These are phyloP conservation scores for Phaenicophaeus curvirostris DNA, from an alignment of 2,797 vertebrate species.

Conservation along the genomic window DNA sequence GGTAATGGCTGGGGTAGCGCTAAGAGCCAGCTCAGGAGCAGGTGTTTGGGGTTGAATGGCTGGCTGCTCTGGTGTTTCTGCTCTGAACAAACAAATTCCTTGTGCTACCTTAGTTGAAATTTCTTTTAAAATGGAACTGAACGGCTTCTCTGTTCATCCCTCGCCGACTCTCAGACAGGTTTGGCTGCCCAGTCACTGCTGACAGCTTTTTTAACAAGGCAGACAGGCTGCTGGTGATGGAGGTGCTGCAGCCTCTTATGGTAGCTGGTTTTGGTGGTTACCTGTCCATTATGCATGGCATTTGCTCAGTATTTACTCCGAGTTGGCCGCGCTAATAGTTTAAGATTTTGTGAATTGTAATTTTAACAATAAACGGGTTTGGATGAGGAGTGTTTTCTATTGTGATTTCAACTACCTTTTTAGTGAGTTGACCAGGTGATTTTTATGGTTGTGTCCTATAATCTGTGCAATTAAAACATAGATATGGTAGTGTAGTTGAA, in stretches of 20 bases:
- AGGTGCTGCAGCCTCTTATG: neutral
- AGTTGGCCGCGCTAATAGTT: neutral
- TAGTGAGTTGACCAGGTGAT: neutral
- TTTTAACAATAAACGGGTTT: neutral
- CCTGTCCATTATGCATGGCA: neutral
- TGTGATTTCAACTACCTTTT: neutral
- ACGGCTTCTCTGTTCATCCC: neutral
- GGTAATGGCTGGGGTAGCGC: neutral
- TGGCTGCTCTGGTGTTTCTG: neutral
- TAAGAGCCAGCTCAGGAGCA: neutral
- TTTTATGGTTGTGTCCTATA: neutral
- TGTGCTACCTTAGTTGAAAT: neutral
- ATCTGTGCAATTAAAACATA: neutral
- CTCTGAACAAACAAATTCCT: neutral
- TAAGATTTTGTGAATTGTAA: neutral
- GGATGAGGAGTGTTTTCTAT: neutral
- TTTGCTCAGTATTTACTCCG: neutral
- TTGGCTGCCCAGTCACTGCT: neutral
- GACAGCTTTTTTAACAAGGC: neutral
- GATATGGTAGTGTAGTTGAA: neutral
- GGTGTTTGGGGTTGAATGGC: neutral
- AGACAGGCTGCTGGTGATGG: neutral
- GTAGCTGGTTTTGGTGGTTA: neutral
- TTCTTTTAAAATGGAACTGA: neutral
- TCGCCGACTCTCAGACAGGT: neutral